phyloP scores from a whole-genome alignment of 1,140 invertebrate species.

The Mya arenaria region DNA sequence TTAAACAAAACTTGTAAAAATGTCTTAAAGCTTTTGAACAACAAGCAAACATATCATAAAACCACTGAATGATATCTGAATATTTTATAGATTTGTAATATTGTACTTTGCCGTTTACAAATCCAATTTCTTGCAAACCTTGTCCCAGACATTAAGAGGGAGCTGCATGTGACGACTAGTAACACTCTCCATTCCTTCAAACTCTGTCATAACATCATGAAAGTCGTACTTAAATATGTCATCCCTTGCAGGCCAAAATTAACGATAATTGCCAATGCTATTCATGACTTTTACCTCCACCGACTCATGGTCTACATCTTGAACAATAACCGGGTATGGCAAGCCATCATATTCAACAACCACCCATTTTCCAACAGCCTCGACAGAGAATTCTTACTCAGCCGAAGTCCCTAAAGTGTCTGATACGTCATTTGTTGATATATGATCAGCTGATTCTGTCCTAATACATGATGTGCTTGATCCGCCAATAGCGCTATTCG shows the following conservation, averaged over 20 bases:
- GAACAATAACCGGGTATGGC: background rate
- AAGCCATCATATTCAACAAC: background rate
- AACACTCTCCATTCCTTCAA: background rate
- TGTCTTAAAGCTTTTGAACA: too few relatives aligned
- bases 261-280: slow-evolving; percentile 4
- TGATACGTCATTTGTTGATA: background rate
- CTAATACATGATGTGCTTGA: background rate
- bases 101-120: background rate
- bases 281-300: background rate
- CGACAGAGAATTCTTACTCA: too few relatives aligned
- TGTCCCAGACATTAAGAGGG: background rate
- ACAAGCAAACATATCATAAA: too few relatives aligned
- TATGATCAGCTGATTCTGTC: background rate
- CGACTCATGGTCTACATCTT: background rate
- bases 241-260: slow-evolving; percentile 8
- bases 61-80: too few relatives aligned
- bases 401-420: background rate
- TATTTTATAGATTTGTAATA: too few relatives aligned
- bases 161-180: background rate
- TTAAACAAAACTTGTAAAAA: too few relatives aligned
- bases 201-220: background rate
- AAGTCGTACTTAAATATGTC: background rate
- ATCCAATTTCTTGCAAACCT: background rate
- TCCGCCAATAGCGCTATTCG: background rate
- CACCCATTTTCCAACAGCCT: background rate